These are phyloP conservation scores for Drosophila bocki DNA, from an alignment of 1,140 invertebrate species.

Conservation along the genomic window DNA sequence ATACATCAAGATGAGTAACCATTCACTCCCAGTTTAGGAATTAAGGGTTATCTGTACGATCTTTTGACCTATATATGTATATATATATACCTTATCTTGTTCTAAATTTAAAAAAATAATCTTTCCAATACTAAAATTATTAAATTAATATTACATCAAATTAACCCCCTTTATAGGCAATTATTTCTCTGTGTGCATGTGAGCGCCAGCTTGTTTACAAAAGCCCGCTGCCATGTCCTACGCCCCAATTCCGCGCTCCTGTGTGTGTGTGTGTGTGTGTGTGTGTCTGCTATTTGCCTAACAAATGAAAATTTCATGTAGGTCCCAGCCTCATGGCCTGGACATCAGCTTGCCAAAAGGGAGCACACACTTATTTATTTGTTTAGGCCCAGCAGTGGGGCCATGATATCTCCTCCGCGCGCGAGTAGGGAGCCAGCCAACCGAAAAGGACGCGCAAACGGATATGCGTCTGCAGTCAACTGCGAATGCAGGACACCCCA, in stretches of 20 bases:
- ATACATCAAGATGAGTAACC: too few species aligned
- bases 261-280: conserved; percentile 36
- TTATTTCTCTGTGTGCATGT: neutral
- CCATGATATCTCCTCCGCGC: conserved; percentile 51
- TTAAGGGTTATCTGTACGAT: too few species aligned
- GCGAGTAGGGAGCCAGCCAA: conserved; percentile 24
- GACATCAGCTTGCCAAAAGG: conserved; percentile 76
- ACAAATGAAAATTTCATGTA: conserved; percentile 83
- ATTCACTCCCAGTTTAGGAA: too few species aligned
- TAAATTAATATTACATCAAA: neutral
- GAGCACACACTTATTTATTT: conserved; percentile 78
- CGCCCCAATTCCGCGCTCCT: conserved; percentile 37
- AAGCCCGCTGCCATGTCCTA: conserved; percentile 45
- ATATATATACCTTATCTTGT: too few species aligned
- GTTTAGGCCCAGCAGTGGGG: conserved; percentile 75
- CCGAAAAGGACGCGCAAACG: conserved; percentile 62
- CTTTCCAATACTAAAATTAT: neutral
- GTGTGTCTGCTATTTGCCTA: conserved; percentile 69
- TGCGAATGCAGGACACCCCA: conserved; percentile 58
- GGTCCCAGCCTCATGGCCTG: conserved; percentile 42
- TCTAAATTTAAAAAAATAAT: neutral
- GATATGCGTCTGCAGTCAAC: conserved; percentile 78
- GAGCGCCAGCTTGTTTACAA: conserved; percentile 57
- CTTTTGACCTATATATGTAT: too few species aligned
- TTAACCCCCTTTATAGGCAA: neutral